Evolutionary conservation across 2,113 vertebrate species (phyloP), one percentile per base, ranked within the genome.

Genomic region (Clarias batrachus): DNA sequence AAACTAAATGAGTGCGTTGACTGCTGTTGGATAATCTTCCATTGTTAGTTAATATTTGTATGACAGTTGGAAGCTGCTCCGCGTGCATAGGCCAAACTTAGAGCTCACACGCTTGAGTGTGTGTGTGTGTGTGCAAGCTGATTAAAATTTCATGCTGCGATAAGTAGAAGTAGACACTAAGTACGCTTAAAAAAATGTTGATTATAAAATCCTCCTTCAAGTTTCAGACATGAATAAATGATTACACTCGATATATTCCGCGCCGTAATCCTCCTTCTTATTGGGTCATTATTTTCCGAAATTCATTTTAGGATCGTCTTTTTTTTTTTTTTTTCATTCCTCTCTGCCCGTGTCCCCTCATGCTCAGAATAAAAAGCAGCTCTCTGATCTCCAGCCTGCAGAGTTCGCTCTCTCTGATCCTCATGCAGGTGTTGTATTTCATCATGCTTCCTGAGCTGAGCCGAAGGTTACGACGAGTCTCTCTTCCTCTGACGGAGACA

Each of bases 361-460:
- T n/a, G 59, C 33, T 65, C 33, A 48, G 80, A 65, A 81, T 48
- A 48, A 48, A 81, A 62, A 81, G 27, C 56, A 81, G 57, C 80
- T 48, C 33, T 81, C 27, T 41, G 30, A 81, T 63, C 80, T 62
- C 33, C 7, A 63, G 59, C 59, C 33, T 63, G 11, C 5, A 0
- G 23, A 81, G 59, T 65, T 63, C 11, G 1, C 19, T 63, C 80
- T 48, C 80, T 48, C 30, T 63, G 80, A 81, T 81, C 80, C 60
- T 63, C 80, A 60, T 25, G 79, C 56, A 81, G 79, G 79, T 60
- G 56, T 48, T 62, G 79, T 37, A 41, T 81, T 81, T 81, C 79
- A 81, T 81, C 79, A 81, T 48, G 57, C 27, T 81, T 62, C 59
- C 59, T 41, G 30, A 4, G 2, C 59, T 62, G 78, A 60, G 54